phyloP scores from a whole-genome alignment of 2,888 invertebrate genomes.

The Scaptodrosophila latifasciaeformis region DNA sequence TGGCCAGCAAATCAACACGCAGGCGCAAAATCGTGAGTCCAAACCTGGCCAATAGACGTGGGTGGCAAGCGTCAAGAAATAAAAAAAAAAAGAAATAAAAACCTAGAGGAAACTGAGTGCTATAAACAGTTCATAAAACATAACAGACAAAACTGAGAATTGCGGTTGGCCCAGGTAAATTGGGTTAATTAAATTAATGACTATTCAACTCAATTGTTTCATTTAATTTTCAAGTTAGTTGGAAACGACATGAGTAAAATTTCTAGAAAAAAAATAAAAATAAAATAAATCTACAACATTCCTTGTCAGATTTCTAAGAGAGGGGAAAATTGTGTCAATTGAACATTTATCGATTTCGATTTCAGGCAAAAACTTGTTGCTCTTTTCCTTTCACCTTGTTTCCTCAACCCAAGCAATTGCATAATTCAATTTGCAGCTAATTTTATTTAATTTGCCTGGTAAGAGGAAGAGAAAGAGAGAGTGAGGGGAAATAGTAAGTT shows the following conservation, averaged over 20 bases:
- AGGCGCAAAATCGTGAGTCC: too few relatives aligned
- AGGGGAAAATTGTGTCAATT: slow-evolving; percentile 32
- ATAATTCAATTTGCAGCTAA: slow-evolving; percentile 36
- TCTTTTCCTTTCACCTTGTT: slow-evolving; percentile 2
- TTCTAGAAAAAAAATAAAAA: slow-evolving; percentile 18
- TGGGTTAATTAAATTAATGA: too few relatives aligned
- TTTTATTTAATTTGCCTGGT: slow-evolving; percentile 40
- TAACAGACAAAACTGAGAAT: too few relatives aligned
- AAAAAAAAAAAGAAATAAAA: too few relatives aligned
- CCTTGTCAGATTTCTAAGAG: slow-evolving; percentile 24
- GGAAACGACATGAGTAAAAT: too few relatives aligned
- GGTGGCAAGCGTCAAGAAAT: slow-evolving; percentile 33
- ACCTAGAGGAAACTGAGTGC: too few relatives aligned
- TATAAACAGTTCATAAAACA: slow-evolving; percentile 46
- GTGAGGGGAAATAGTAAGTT: too few relatives aligned
- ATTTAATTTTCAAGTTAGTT: too few relatives aligned
- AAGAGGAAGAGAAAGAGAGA: too few relatives aligned
- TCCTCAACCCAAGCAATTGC: slow-evolving; percentile 20
- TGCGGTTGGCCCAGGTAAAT: too few relatives aligned
- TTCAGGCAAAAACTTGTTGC: slow-evolving; percentile 30
- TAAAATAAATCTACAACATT: slow-evolving; percentile 30
- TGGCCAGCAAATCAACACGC: slow-evolving; percentile 10
- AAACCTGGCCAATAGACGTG: slow-evolving; percentile 2
- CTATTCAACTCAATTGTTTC: too few relatives aligned
- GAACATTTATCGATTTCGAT: slow-evolving; percentile 36